Conservation (phyloP, 1,140 invertebrate species). For the Drosophila albomicans region DNA sequence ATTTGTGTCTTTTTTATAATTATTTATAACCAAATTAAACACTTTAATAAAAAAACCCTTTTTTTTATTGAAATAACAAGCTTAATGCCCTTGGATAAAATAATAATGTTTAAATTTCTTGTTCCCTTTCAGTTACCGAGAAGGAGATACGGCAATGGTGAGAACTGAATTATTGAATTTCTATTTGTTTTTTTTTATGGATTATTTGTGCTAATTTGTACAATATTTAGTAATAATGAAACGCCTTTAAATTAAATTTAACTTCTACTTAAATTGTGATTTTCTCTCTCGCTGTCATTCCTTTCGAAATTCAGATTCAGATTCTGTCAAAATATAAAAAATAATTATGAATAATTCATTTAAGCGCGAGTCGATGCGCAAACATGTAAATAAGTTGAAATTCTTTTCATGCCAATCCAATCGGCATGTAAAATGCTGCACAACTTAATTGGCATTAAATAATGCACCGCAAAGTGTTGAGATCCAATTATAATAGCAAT, state of each 20-base stretch:
- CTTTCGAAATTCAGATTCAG: conserved; percentile 9
- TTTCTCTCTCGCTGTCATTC: conserved; percentile 38
- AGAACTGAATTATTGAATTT: conserved; percentile 83
- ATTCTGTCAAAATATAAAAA: conserved; percentile 6
- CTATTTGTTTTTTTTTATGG: conserved; percentile 3
- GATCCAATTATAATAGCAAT: conserved; percentile 34
- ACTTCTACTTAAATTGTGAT: conserved; percentile 35
- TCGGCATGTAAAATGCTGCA: conserved; percentile 17
- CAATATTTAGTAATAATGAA: conserved; percentile 21
- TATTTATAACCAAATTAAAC: too few relatives aligned
- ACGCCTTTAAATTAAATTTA: conserved; percentile 11
- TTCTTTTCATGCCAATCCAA: conserved; percentile 7
- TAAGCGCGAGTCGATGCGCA: conserved; percentile 14
- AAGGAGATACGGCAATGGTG: conserved; percentile 94
- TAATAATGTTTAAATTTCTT: conserved; percentile 5
- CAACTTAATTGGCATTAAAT: conserved; percentile 47
- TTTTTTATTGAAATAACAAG: too few relatives aligned
- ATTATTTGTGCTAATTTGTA: neutral
- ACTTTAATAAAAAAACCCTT: too few relatives aligned
- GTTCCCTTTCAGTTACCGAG: conserved; percentile 89
- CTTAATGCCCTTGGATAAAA: too few relatives aligned
- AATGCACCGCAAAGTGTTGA: conserved; percentile 32
- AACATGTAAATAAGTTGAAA: conserved; percentile 40
- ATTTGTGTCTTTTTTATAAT: too few relatives aligned
- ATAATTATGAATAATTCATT: conserved; percentile 39